Evolutionary conservation across 2,888 invertebrate genomes (phyloP).

Genomic region (Schizaphis graminum): DNA sequence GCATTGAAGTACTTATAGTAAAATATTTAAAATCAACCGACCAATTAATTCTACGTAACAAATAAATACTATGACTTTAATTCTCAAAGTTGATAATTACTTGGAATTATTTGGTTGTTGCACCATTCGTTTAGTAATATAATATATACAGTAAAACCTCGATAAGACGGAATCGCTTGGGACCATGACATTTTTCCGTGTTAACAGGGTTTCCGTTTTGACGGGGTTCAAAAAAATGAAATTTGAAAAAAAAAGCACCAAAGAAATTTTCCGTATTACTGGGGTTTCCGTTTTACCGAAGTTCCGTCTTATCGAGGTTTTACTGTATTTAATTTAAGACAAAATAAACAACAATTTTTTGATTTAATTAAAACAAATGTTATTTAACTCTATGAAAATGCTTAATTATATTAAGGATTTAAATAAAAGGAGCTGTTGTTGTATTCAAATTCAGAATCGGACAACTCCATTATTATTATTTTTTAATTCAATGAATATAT

Average conservation of each 20-base stretch:
- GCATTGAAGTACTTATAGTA: not conserved
- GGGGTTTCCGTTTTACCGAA: too few species aligned
- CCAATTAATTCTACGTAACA: not conserved
- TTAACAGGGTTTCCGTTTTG: too few species aligned
- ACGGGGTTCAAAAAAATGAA: too few species aligned
- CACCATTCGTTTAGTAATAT: not conserved
- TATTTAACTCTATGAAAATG: not conserved
- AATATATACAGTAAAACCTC: too few species aligned
- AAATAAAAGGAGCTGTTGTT: not conserved
- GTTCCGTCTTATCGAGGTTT: too few species aligned
- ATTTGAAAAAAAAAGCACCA: too few species aligned
- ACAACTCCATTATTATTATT: not conserved
- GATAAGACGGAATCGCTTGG: too few species aligned
- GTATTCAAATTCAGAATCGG: not conserved
- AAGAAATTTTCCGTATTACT: too few species aligned
- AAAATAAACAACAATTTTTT: not conserved
- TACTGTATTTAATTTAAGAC: not conserved
- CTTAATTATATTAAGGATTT: not conserved
- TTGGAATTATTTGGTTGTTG: not conserved
- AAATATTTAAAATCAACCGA: not conserved
- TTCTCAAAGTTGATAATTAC: not conserved
- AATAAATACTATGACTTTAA: not conserved
- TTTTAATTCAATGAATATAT: not conserved
- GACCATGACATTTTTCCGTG: too few species aligned
- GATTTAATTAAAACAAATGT: not conserved